Conservation (phyloP, 2,888 invertebrate species). For the Brachylomia viminalis region DNA sequence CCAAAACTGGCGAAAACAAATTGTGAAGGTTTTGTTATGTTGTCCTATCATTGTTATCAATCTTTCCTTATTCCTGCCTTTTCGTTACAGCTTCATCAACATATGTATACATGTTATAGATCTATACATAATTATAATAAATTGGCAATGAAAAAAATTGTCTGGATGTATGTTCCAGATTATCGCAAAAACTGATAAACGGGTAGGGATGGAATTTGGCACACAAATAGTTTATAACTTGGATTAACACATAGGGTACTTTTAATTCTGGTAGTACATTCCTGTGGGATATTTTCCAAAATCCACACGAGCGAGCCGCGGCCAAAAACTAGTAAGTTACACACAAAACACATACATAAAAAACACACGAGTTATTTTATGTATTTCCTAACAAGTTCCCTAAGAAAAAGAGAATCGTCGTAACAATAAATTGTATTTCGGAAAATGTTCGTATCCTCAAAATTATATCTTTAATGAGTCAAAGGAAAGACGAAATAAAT, state of each 20-base stretch:
- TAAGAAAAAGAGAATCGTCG: background rate
- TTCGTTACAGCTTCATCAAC: background rate
- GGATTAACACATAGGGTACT: background rate
- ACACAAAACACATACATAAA: too few relatives aligned
- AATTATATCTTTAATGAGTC: too few relatives aligned
- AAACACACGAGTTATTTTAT: background rate
- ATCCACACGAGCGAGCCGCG: background rate
- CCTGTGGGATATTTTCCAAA: background rate
- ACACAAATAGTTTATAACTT: background rate
- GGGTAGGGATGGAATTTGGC: too few relatives aligned
- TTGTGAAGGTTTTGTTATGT: background rate
- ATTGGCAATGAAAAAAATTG: too few relatives aligned
- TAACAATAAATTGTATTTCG: constrained; percentile 13
- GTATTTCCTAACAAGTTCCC: background rate
- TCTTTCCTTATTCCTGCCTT: background rate
- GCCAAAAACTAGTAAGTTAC: too few relatives aligned
- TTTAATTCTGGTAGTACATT: background rate
- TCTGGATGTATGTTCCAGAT: too few relatives aligned
- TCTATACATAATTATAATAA: too few relatives aligned
- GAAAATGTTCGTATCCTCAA: too few relatives aligned
- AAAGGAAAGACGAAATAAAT: too few relatives aligned
- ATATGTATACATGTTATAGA: too few relatives aligned
- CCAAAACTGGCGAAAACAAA: background rate
- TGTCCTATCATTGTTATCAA: background rate
- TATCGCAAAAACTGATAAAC: background rate